Base-by-base conservation (phyloP, 2,797 vertebrate species). In the Megaceryle alcyon region DNA sequence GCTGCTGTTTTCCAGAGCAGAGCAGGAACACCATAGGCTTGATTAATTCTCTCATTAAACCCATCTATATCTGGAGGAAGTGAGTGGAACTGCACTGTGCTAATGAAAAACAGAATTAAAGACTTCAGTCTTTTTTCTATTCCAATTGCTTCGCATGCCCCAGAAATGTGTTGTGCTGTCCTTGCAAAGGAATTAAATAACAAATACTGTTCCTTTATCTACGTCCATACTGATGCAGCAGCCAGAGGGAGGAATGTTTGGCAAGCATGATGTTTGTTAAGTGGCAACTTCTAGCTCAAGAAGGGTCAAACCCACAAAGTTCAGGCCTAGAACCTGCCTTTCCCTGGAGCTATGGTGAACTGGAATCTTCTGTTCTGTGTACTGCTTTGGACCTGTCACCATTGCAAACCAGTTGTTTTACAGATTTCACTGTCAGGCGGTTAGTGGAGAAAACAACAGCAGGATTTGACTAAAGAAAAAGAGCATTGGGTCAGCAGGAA, bases 81-180 rank as follows among this genome's bases (percentile, higher is more conserved):
- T 73, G 88, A 44, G 56, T 23, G 57, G 88, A 94, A 46, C 57
- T 82, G 75, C 48, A 43, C 26, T n/a, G 60, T 54, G 91, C 60
- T 84, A 61, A 88, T 90, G 88, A 84, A 64, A 73, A 88, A 64
- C 68, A 75, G 83, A 94, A 96, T 87, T 92, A 78, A 87, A 75
- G 75, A 54, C 88, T 80, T 71, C 26, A 14, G 68, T 31, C 23
- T 80, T 70, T 83, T 49, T 82, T 48, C 80, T 61, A 4, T n/a
- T 88, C 86, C 59, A 69, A 56, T 82, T 90, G 72, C 79, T 66
- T 91, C 4, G 6, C 48, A 7, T 44, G 79, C 56, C 46, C 56
- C 78, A 84, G 78, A 86, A 96, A 75, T 41, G 60, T 35, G 53
- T 85, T 2, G 9, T 77, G 88, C 73, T 90, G 66, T 68, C 71